phyloP scores from a whole-genome alignment of 2,113 vertebrate genomes.

The Brachyhypopomus occidentalis region DNA sequence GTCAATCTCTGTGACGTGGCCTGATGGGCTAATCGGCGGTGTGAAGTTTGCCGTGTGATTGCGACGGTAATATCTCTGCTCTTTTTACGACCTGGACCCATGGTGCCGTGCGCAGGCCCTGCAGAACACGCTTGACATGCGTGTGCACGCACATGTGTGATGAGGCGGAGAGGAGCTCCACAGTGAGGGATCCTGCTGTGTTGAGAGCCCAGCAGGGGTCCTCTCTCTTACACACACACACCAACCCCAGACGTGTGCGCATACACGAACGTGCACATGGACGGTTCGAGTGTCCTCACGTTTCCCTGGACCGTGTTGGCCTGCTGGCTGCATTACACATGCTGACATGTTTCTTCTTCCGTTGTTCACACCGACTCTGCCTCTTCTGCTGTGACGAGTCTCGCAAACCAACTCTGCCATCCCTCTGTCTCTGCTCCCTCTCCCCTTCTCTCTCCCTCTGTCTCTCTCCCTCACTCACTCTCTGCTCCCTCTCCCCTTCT shows the following conservation, averaged over 20 bases:
- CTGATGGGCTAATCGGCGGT: no score
- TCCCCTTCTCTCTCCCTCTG: not conserved
- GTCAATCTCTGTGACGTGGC: no score
- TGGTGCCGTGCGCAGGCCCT: no score
- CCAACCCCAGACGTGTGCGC: not conserved
- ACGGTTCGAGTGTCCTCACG: conserved; percentile 1
- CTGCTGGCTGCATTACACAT: conserved; percentile 3
- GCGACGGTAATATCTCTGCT: no score
- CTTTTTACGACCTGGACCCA: no score
- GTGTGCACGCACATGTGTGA: conserved; percentile 1
- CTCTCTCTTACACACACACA: not conserved
- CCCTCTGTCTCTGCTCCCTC: conserved; percentile 17
- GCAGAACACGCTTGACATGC: no score
- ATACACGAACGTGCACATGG: conserved; percentile 7
- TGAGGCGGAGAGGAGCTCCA: not conserved
- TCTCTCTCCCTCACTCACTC: conserved; percentile 19
- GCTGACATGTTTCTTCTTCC: conserved; percentile 14
- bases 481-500: not conserved
- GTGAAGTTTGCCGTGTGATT: no score
- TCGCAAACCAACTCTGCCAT: not conserved
- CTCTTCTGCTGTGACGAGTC: not conserved
- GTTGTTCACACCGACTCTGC: not conserved
- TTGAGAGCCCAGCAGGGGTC: conserved; percentile 1
- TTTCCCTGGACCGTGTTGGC: conserved; percentile 26
- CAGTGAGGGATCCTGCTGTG: conserved; percentile 18